phyloP scores from a whole-genome alignment of 2,797 vertebrate species.

The Sebastes minor region DNA sequence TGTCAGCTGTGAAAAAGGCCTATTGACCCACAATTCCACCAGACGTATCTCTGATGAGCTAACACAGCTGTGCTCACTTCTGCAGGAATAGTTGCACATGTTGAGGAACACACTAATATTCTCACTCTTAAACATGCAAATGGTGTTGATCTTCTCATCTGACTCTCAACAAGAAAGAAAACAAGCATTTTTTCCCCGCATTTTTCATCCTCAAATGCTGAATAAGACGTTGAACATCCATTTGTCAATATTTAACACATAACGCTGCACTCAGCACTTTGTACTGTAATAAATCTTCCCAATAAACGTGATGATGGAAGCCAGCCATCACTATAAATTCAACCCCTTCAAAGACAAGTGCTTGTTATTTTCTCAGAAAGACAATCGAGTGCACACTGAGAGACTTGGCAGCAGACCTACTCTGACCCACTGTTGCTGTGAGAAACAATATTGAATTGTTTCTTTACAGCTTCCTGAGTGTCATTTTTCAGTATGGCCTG shows the following conservation, averaged over 20 bases:
- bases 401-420: conserved; percentile 35
- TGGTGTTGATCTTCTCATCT: background rate
- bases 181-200: background rate
- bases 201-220: background rate
- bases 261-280: background rate
- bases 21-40: background rate
- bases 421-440: conserved; percentile 41
- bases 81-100: background rate
- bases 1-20: background rate
- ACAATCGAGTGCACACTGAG: conserved; percentile 1
- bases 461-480: conserved; percentile 69
- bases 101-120: background rate
- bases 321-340: conserved; percentile 4
- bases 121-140: background rate
- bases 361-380: conserved; percentile 29
- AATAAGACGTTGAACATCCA: conserved; percentile 1
- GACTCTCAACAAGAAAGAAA: background rate
- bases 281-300: background rate
- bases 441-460: conserved; percentile 64
- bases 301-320: conserved; percentile 3
- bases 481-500: conserved; percentile 70
- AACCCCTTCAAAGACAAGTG: conserved; percentile 20
- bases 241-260: conserved; percentile 8
- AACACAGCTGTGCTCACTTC: conserved; percentile 13
- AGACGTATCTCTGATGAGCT: background rate